These are phyloP conservation scores for Doris montereyensis DNA, from an alignment of 2,888 invertebrate genomes.

Conservation along the genomic window DNA sequence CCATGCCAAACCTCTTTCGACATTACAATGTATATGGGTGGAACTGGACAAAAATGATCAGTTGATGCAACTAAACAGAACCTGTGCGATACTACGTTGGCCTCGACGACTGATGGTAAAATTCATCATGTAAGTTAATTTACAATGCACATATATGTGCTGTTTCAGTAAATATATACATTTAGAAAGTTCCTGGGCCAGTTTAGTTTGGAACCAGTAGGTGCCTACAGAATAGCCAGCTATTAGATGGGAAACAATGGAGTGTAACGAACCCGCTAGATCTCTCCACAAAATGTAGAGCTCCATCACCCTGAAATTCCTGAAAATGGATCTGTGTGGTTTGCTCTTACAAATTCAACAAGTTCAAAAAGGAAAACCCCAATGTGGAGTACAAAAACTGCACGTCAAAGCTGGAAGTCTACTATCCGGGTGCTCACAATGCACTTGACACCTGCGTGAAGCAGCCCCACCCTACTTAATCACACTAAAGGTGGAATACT, in stretches of 20 bases:
- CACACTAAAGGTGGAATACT: slow-evolving; percentile 30
- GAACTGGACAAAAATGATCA: slow-evolving; percentile 44
- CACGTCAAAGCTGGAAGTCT: slow-evolving; percentile 10
- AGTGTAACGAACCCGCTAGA: slow-evolving; percentile 6
- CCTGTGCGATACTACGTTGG: neutral
- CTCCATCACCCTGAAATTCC: slow-evolving; percentile 33
- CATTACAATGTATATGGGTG: slow-evolving; percentile 45
- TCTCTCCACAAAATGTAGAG: slow-evolving; percentile 31
- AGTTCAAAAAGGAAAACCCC: slow-evolving; percentile 23
- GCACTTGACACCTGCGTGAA: slow-evolving; percentile 22
- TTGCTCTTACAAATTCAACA: slow-evolving; percentile 33
- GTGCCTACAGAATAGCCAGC: slow-evolving; percentile 20
- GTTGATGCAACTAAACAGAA: slow-evolving; percentile 28
- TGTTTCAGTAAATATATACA: neutral
- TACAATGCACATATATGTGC: slow-evolving; percentile 13
- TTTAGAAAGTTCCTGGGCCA: slow-evolving; percentile 34
- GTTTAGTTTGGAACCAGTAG: slow-evolving; percentile 25
- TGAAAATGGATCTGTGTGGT: slow-evolving; percentile 38
- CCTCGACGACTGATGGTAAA: slow-evolving; percentile 15
- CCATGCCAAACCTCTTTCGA: slow-evolving; percentile 33
- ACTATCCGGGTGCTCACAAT: slow-evolving; percentile 26
- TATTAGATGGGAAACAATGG: slow-evolving; percentile 6
- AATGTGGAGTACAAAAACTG: slow-evolving; percentile 11
- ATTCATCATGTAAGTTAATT: neutral
- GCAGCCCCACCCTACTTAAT: neutral